Evolutionary conservation across 2,113 vertebrate genomes (phyloP), one percentile per base, ranked within the genome.

Genomic region (Coryphaenoides rupestris): DNA sequence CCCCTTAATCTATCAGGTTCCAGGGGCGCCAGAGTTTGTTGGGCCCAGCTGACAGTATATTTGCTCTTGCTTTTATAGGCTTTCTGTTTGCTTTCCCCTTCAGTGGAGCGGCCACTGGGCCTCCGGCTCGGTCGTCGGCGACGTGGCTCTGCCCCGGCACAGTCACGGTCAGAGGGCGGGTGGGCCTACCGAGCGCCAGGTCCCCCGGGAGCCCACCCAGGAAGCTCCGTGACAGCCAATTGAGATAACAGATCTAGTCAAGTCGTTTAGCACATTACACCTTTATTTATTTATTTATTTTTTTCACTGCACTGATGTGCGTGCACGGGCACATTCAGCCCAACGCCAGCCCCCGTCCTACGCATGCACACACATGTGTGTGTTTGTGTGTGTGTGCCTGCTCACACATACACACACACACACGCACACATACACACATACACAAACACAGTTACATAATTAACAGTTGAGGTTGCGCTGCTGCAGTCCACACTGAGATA

Each of bases 41-140:
- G 57, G 76, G 56, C 70, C 63, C 57, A 26, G 45, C 70, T 77
- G 64, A 72, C 79, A 77, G 58, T 86, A 77, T 88, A 77, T 88
- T 87, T 87, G 75, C 73, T 79, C 76, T 75, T 81, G 72, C 81
- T 81, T 50, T 80, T 84, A 76, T 75, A 71, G 76, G 57, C 72
- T 59, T 73, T 78, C 73, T 87, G 85, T 86, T 88, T 88, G 85
- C 71, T 84, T 82, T 85, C 70, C 69, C 75, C 81, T 83, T 78
- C 79, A 84, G 62, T 84, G 79, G 73, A 78, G 75, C 68, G 47
- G 73, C 66, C 65, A 63, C 75, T 78, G 46, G 62, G 72, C 66
- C n/a, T n/a, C n/a, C 68, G 33, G 24, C 33, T 12, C 33, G n/a
- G 77, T 66, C n/a, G 66, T 68, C 72, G 63, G 69, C 71, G 70